phyloP scores from a whole-genome alignment of 2,888 invertebrate species.

The Drosophila kuntzei region DNA sequence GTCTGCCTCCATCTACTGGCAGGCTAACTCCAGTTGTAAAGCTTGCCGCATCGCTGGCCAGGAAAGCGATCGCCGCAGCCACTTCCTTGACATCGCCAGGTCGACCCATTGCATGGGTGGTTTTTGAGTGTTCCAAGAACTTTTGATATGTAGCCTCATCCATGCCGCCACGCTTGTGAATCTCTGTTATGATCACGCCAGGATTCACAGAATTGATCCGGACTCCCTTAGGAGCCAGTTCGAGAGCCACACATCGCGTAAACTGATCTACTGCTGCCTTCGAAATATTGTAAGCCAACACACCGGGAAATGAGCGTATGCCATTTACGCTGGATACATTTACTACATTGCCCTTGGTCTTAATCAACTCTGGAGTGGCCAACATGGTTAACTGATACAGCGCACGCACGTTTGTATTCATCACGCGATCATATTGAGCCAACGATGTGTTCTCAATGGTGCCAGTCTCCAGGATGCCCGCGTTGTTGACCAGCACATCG shows the following conservation, averaged over 20 bases:
- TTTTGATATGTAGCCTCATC: slow-evolving; percentile 90
- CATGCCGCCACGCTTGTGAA: slow-evolving; percentile 93
- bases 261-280: slow-evolving; percentile 98
- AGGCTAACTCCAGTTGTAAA: slow-evolving; percentile 91
- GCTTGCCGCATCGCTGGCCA: slow-evolving; percentile 91
- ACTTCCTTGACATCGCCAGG: slow-evolving; percentile 94
- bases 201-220: slow-evolving; percentile 97
- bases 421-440: slow-evolving; percentile 93
- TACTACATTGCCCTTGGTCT: slow-evolving; percentile 93
- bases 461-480: slow-evolving; percentile 93
- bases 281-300: slow-evolving; percentile 96
- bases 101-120: slow-evolving; percentile 95
- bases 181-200: slow-evolving; percentile 95
- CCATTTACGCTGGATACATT: slow-evolving; percentile 98
- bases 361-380: slow-evolving; percentile 92
- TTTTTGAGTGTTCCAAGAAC: slow-evolving; percentile 92
- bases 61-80: slow-evolving; percentile 93
- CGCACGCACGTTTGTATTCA: slow-evolving; percentile 94
- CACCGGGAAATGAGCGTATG: slow-evolving; percentile 93
- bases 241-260: slow-evolving; percentile 95
- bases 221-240: slow-evolving; percentile 91
- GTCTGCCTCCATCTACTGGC: slow-evolving; percentile 89
- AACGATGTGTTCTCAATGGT: slow-evolving; percentile 92
- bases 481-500: slow-evolving; percentile 94
- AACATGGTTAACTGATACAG: slow-evolving; percentile 92